phyloP scores from a whole-genome alignment of 2,797 vertebrate genomes.

The Hippoglossus hippoglossus region DNA sequence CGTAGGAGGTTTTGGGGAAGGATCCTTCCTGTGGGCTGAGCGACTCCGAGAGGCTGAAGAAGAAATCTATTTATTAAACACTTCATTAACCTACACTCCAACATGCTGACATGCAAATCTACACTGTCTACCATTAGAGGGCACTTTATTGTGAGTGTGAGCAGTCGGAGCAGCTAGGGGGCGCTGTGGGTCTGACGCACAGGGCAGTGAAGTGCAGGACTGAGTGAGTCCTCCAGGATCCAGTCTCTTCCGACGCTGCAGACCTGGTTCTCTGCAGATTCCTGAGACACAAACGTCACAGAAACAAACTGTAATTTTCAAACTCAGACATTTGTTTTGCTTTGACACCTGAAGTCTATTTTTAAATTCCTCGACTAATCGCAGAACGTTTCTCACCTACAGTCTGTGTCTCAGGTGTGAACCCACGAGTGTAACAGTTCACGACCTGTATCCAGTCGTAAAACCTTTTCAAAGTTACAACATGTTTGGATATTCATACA shows the following conservation, averaged over 20 bases:
- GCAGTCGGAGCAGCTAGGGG: not conserved
- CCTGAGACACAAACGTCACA: constrained; percentile 33
- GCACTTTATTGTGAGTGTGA: constrained; percentile 3
- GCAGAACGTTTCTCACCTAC: too few species aligned
- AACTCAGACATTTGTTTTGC: too few species aligned
- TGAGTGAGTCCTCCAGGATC: not conserved
- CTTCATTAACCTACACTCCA: too few species aligned
- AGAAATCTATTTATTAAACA: not conserved
- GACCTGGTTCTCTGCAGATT: constrained; percentile 50
- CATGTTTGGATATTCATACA: too few species aligned
- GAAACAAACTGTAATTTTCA: not conserved
- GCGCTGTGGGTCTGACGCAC: constrained; percentile 15
- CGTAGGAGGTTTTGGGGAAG: not conserved
- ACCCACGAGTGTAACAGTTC: too few species aligned
- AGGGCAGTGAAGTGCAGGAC: constrained; percentile 34
- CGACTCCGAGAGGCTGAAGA: constrained; percentile 35
- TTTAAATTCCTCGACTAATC: too few species aligned
- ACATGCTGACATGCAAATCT: not conserved
- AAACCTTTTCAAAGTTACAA: too few species aligned
- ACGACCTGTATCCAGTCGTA: too few species aligned
- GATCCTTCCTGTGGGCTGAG: constrained; percentile 31
- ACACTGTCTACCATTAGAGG: constrained; percentile 46
- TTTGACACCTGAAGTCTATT: too few species aligned
- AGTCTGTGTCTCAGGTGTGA: too few species aligned
- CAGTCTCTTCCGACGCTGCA: constrained; percentile 45